Base-by-base conservation (phyloP, 2,888 invertebrate genomes). In the Slavum lentiscoides region DNA sequence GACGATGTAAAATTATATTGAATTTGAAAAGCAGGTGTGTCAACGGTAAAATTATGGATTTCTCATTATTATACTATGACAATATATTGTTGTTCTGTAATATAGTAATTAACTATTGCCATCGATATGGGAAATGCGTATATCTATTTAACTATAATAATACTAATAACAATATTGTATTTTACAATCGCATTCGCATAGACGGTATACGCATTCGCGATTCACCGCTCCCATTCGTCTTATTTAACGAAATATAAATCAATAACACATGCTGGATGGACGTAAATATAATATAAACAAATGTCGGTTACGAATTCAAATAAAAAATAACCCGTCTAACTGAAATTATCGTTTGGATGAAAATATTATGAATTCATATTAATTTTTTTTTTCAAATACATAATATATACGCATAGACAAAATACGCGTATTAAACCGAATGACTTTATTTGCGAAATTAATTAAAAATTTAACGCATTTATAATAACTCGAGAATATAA, bases 1-100 rank as follows among this genome's bases (percentile, higher is more conserved):
- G n/a, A n/a, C n/a, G 39, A 66, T 66, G 23, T 62, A 17, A 62
- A 15, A 43, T 67, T 49, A 59, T 49, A 59, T 67, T 67, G 21
- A 43, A 67, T 67, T 43, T n/a, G 13, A 37, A 55, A 58, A 69
- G 5, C 11, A 30, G 69, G 69, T 19, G 55, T 55, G 69, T 17
- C 55, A 37, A 11, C 49, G 49, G 37, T 1, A 13, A n/a, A 55
- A 58, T 55, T 69, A 69, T 37, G 49, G 21, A 37, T n/a, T 30
- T 53, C 39, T 49, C 49, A 49, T 49, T 53, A 49, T 68, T 21
- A 68, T 49, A 49, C 21, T n/a, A 21, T 58, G 6, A 69, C 69
- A n/a, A 30, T 13, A 30, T 13, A 55, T 55, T 37, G 69, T 58
- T 55, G 11, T 37, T 30, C 30, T 30, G 30, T 30, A 30, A 30